phyloP scores from a whole-genome alignment of 2,888 invertebrate genomes.

The Eupithecia pulchellata region DNA sequence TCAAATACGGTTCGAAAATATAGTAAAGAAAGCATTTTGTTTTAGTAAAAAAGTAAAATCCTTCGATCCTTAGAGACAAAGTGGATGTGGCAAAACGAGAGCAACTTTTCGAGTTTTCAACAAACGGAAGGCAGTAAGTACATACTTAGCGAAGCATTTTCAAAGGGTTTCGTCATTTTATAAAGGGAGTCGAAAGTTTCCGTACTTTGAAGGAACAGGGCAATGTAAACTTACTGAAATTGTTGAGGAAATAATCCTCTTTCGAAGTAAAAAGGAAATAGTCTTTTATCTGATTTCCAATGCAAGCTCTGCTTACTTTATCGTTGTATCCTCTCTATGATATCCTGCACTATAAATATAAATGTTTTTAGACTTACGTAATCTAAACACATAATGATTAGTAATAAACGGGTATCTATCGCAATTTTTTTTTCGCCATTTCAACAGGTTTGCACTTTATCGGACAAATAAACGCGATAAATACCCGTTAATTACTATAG shows the following conservation, averaged over 20 bases:
- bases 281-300: background rate
- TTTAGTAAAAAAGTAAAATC: background rate
- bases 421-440: too few species aligned
- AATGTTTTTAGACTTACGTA: too few species aligned
- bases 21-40: background rate
- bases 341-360: too few species aligned
- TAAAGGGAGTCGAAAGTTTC: constrained; percentile 3
- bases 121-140: constrained; percentile 11
- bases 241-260: background rate
- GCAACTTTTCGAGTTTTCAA: constrained; percentile 10
- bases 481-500: too few species aligned
- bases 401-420: too few species aligned
- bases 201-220: background rate
- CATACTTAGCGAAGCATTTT: background rate
- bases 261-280: background rate
- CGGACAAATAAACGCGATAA: too few species aligned
- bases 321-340: too few species aligned
- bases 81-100: constrained; percentile 3
- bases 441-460: too few species aligned
- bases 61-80: background rate
- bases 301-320: background rate
- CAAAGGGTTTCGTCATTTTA: constrained; percentile 12
- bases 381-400: too few species aligned
- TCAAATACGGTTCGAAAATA: background rate
- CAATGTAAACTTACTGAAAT: constrained; percentile 4